Base-by-base conservation (phyloP, 2,797 vertebrate species). In the Spinus pinus region DNA sequence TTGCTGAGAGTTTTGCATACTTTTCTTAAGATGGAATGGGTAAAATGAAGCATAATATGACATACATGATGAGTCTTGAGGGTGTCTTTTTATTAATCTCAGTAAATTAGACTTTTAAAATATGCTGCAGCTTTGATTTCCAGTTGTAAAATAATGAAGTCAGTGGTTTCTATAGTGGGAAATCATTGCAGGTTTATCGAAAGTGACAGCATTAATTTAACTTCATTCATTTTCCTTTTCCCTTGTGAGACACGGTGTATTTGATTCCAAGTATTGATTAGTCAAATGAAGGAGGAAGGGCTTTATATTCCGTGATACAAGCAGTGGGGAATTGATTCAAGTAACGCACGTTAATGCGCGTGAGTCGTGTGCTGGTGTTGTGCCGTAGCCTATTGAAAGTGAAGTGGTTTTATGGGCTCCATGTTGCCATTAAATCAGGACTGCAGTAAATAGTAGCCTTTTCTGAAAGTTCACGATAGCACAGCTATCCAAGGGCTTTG, bases 71-170 rank as follows among this genome's bases (percentile, higher is more conserved):
- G 83, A 66, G 79, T 70, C 91, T 91, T 91, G 37, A 90, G 88
- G 57, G 28, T 89, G 31, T 35, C 28, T 96, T 94, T 94, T 96
- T 95, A 93, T 95, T 96, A 67, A 81, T 86, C 15, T 78, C 69
- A 81, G 85, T 93, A 95, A 94, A 97, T 95, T 90, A 93, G 71
- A 66, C 82, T 91, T 90, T 61, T 91, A 91, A 95, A 95, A 80
- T 92, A 86, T 47, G 56, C 71, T 75, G 24, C 70, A n/a, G 57
- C 0, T 74, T 93, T 94, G 92, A 87, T 90, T 94, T 96, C 51
- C 46, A 31, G 54, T 90, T 95, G 56, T 86, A 90, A 93, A 90
- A 84, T 92, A 95, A 94, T 88, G 62, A 93, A 93, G 72, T 78
- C 96, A 64, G 79, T 75, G 50, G 60, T 81, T 95, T 93, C 80